These are phyloP conservation scores for Hypotaenidia okinawae DNA, from an alignment of 2,797 vertebrate species.

Conservation along the genomic window DNA sequence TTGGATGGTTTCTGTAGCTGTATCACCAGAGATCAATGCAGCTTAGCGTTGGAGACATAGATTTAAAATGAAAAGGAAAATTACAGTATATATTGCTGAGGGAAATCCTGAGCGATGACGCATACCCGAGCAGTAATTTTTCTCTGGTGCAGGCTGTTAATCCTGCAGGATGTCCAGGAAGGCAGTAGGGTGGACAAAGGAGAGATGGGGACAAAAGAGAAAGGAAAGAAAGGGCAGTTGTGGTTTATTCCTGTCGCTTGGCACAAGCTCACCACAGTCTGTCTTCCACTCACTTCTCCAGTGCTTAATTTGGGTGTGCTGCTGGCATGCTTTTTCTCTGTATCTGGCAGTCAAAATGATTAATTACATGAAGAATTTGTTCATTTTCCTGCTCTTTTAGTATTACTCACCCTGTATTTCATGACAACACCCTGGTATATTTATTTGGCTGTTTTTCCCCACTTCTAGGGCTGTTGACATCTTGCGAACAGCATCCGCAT, in stretches of 20 bases:
- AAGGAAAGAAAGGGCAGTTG: not conserved
- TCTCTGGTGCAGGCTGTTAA: not conserved
- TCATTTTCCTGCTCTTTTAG: not conserved
- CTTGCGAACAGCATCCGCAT: conserved; percentile 83
- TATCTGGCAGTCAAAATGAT: not conserved
- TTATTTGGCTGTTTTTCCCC: not conserved
- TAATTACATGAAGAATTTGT: not conserved
- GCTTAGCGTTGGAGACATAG: not conserved
- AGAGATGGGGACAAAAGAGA: not conserved
- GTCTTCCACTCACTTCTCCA: not conserved
- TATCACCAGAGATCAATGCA: not conserved
- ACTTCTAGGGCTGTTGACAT: conserved; percentile 86
- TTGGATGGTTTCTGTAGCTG: not conserved
- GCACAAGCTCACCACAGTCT: not conserved
- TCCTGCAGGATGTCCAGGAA: not conserved
- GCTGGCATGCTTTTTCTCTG: not conserved
- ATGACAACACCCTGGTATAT: not conserved
- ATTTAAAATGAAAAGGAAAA: not conserved
- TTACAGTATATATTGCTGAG: not conserved
- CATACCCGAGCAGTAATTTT: not conserved
- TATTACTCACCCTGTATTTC: not conserved
- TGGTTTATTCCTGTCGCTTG: not conserved
- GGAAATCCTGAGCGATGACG: not conserved
- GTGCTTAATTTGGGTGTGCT: not conserved
- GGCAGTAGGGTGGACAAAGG: not conserved